A percentile compares a stretch with the other conserved stretches of the same genome.
Evolutionary conservation across 1,140 invertebrate genomes (phyloP).

Genomic region (Hypothenemus hampei): DNA sequence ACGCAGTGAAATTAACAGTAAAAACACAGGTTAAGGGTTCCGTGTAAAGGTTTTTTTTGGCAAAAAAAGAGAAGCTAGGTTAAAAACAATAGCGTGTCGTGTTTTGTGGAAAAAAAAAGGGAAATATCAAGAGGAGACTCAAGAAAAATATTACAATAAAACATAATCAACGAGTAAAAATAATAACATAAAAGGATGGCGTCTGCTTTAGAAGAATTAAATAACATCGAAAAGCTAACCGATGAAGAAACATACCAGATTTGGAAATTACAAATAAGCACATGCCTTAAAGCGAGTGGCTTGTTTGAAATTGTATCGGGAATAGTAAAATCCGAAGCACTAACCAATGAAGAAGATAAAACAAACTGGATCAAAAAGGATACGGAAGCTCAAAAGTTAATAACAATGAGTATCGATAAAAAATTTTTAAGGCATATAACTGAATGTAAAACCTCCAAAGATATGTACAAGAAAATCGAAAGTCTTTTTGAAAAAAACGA

Average conservation of each 20-base stretch:
- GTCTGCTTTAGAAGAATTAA: constrained; percentile 42
- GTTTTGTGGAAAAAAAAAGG: too few species aligned
- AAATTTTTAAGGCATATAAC: neutral
- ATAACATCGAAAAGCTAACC: neutral
- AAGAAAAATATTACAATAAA: too few species aligned
- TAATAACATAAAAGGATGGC: too few species aligned
- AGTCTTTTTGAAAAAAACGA: neutral
- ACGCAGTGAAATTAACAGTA: too few species aligned
- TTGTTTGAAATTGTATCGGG: neutral
- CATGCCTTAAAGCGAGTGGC: neutral
- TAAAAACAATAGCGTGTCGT: too few species aligned
- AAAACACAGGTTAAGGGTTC: too few species aligned
- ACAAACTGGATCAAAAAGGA: neutral
- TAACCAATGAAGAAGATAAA: neutral
- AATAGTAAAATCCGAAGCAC: neutral
- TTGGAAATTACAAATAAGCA: neutral
- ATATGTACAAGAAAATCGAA: neutral
- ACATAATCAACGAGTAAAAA: too few species aligned
- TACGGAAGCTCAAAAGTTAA: neutral
- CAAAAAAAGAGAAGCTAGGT: too few species aligned
- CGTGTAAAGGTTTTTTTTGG: too few species aligned
- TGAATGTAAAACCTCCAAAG: neutral
- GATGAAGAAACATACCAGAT: neutral
- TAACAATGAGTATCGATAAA: neutral
- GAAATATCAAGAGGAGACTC: too few species aligned